phyloP scores from a whole-genome alignment of 2,113 vertebrate species.

The Trochalopteron elliotii region DNA sequence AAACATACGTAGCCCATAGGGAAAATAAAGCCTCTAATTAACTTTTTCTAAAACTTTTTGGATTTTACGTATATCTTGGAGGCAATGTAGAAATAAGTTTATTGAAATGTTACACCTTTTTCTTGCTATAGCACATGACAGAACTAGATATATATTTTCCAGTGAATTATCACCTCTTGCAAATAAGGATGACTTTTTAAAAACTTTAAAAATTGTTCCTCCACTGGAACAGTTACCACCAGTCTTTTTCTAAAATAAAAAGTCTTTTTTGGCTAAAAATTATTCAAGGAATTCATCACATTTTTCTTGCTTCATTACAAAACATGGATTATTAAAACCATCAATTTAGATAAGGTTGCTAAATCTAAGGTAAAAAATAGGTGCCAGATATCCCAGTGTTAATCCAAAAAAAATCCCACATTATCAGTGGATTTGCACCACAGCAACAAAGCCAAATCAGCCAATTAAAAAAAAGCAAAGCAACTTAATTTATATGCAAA shows the following conservation, averaged over 20 bases:
- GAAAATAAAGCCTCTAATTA: not conserved
- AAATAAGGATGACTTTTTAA: not conserved
- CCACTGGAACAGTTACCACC: not conserved
- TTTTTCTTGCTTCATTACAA: not conserved
- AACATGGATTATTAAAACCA: slow-evolving; percentile 8
- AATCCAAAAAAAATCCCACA: not conserved
- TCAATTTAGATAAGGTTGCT: not conserved
- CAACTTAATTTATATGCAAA: slow-evolving; percentile 33
- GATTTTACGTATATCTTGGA: not conserved
- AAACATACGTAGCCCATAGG: not conserved
- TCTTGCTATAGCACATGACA: not conserved
- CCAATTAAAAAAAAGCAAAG: slow-evolving; percentile 27
- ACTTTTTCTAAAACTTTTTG: not conserved
- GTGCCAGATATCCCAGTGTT: not conserved
- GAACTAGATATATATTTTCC: not conserved
- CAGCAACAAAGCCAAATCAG: not conserved
- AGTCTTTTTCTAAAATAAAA: slow-evolving; percentile 12
- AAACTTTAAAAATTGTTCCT: not conserved
- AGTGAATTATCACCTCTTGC: not conserved
- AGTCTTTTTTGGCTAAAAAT: not conserved
- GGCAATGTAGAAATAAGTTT: not conserved
- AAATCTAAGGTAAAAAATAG: not conserved
- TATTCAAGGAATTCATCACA: not conserved
- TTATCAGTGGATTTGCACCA: not conserved
- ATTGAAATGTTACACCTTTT: not conserved